Percentiles rank a stretch among this genome's conserved stretches.
Conservation (phyloP, 2,797 vertebrate genomes). For the Numenius phaeopus region DNA sequence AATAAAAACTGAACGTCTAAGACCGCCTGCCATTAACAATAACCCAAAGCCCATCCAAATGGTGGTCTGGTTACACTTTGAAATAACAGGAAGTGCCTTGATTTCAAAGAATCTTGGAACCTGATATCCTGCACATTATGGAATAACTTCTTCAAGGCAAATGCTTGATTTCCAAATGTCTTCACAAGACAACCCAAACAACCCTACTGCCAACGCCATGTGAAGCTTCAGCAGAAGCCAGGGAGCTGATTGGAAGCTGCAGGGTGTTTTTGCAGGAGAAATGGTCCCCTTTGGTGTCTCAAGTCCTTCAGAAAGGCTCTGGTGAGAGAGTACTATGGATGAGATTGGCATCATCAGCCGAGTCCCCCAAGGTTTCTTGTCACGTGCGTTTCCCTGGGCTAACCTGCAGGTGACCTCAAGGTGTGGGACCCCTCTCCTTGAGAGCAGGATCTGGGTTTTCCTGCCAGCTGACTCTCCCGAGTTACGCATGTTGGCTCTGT, state of each 20-base stretch:
- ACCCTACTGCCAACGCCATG: not conserved
- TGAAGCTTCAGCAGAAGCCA: not conserved
- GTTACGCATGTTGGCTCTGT: not conserved
- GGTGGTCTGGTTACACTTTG: fast-evolving
- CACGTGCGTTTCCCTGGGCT: not conserved
- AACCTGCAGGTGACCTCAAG: not conserved
- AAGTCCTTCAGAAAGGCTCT: not conserved
- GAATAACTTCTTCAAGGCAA: not conserved
- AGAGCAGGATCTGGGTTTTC: not conserved
- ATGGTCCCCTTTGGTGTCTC: not conserved
- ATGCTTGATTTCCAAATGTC: not conserved
- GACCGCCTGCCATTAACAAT: not conserved
- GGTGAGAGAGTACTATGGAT: not conserved
- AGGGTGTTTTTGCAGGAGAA: not conserved
- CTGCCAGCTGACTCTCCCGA: not conserved
- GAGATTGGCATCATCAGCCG: not conserved
- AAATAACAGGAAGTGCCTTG: not conserved
- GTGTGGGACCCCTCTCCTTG: not conserved
- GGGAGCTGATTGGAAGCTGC: not conserved
- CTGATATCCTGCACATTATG: not conserved
- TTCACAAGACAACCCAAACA: not conserved
- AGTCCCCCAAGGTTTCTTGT: not conserved
- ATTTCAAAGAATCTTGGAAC: slow-evolving; percentile 23
- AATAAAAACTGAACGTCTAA: not conserved
- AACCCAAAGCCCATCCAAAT: not conserved